Base-by-base conservation (phyloP, 2,797 vertebrate species). In the Hozukius guyotensis region DNA sequence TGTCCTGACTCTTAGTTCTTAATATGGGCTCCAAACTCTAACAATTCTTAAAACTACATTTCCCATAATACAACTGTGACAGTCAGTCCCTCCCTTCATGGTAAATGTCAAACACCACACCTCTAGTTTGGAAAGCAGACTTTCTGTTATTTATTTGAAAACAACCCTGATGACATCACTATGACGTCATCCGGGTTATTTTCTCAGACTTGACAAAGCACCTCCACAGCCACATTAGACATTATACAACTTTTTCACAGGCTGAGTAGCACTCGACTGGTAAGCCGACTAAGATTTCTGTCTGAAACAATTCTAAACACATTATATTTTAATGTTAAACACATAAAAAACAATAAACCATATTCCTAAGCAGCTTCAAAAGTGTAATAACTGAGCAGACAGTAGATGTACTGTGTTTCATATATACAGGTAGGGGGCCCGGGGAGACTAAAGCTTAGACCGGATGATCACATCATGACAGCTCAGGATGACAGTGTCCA, bases 401-500 rank as follows among this genome's bases (percentile, higher is more conserved):
- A 67, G 34, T 1, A 24, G 12, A 24, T 46, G 14, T 2, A 14
- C 5, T 29, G 36, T 57, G 1, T 27, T 59, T 24, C 2, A 22
- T 22, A 60, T 64, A 65, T n/a, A 32, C 11, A 73, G 65, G 10
- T 20, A 6, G 8, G 2, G 4, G 0, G 4, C 53, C 57, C 36
- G 11, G 13, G 34, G 52, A 36, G 31, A 38, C 29, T 13, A 4
- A 52, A 72, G 69, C 52, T 61, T n/a, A 8, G 49, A 63, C 34
- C 6, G 46, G 32, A 68, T 68, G 65, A 84, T 84, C 67, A 62
- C 79, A 75, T 70, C 62, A 20, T 67, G 81, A 79, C 75, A 69
- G 69, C 69, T 75, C 59, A 60, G 34, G 49, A 72, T 68, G 84
- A 80, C 72, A 52, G 60, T 5, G 27, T 79, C 73, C 73, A 59